Evolutionary conservation across 1,140 invertebrate genomes (phyloP), one percentile per base, ranked within the genome.

Genomic region (Ostrea denselamellosa): DNA sequence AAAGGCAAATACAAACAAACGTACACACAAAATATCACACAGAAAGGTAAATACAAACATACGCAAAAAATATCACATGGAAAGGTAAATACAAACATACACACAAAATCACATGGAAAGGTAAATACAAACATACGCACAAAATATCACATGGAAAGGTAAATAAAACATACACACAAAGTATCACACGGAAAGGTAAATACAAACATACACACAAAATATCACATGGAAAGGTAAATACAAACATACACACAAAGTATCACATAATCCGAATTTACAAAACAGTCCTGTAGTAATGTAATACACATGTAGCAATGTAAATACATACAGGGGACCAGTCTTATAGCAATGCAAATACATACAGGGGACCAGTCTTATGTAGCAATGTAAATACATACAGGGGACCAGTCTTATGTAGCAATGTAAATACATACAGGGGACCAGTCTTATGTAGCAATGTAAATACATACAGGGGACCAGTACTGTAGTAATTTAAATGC

Each of bases 261-360:
- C 90, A 89, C 12, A 88, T 84, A 8, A 51, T 65, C 28, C 7
- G 89, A 90, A 83, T 90, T 88, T 86, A 51, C 56, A 19, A 54
- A 58, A 56, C 89, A 91, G 77, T 71, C 85, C 34, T 83, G 44
- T 17, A 81, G 88, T 53, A 90, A 88, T 87, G 90, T 91, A 77
- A 28, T n/a, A n/a, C n/a, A n/a, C n/a, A n/a, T n/a, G n/a, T n/a
- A 81, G 88, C 65, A 90, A 88, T 87, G 90, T 91, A 77, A 28
- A 53, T 8, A 17, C 12, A 58, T 58, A 58, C 56, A 58, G 12
- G 5, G 19, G 12, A 58, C 4, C 56, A 58, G 1, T 58, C 56
- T 9, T 58, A 12, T 58, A 58, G 56, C 5, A 58, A 58, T 12
- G 56, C 0, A 58, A 12, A 58, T n/a, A 58, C 12, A 58, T 58